Evolutionary conservation across 1,140 invertebrate species (phyloP).

Genomic region (Polypedilum pembai): DNA sequence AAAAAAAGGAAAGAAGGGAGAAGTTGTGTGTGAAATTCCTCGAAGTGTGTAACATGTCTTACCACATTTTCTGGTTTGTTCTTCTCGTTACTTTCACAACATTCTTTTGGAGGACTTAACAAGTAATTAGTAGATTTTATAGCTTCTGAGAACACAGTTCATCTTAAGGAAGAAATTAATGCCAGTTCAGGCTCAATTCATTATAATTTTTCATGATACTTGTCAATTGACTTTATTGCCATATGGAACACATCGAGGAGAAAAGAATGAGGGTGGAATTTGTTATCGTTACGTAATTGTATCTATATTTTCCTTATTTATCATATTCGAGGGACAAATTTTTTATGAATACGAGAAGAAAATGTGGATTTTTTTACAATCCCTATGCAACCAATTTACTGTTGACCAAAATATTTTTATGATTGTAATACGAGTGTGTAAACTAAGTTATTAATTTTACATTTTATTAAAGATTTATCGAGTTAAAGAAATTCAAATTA

Average conservation of each 20-base stretch:
- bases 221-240: background rate
- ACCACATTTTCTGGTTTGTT: slow-evolving; percentile 21
- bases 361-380: slow-evolving; percentile 17
- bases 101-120: slow-evolving; percentile 8
- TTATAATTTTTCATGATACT: background rate
- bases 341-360: background rate
- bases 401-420: background rate
- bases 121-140: slow-evolving; percentile 26
- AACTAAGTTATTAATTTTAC: no score
- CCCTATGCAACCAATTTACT: slow-evolving; percentile 10
- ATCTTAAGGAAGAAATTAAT: background rate
- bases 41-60: background rate
- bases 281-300: background rate
- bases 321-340: background rate
- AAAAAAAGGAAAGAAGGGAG: background rate
- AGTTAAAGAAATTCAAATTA: no score
- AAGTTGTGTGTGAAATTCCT: background rate
- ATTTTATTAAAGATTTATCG: no score
- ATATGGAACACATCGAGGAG: background rate
- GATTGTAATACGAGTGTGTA: no score
- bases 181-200: background rate
- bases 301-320: background rate
- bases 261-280: background rate
- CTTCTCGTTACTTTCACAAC: background rate
- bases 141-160: slow-evolving; percentile 21